Percentiles rank a stretch among this genome's conserved stretches.
phyloP scores from a whole-genome alignment of 1,140 invertebrate genomes.

The Lucilia sericata region DNA sequence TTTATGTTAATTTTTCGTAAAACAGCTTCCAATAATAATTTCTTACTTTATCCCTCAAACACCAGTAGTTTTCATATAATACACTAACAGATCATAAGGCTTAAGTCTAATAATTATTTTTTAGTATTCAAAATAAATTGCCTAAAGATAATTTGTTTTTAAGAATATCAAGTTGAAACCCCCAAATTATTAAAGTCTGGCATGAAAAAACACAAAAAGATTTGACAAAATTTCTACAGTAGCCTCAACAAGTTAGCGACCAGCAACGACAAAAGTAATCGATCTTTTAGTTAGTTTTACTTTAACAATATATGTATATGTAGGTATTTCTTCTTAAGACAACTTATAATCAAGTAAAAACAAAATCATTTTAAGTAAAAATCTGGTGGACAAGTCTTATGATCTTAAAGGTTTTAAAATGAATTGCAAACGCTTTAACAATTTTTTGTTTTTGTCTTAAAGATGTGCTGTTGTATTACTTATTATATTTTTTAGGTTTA shows the following conservation, averaged over 20 bases:
- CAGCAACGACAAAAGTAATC: slow-evolving; percentile 63
- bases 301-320: no score
- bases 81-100: slow-evolving; percentile 39
- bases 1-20: no score
- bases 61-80: slow-evolving; percentile 20
- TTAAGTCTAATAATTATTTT: slow-evolving; percentile 28
- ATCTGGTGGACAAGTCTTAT: slow-evolving; percentile 9
- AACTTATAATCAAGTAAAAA: slow-evolving; percentile 45
- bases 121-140: slow-evolving; percentile 18
- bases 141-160: slow-evolving; percentile 10
- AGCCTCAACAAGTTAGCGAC: slow-evolving; percentile 67
- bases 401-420: neutral
- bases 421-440: slow-evolving; percentile 68
- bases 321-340: neutral
- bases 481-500: neutral
- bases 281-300: slow-evolving; percentile 25
- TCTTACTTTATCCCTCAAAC: neutral
- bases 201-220: neutral
- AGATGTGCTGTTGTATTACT: neutral
- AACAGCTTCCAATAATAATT: neutral
- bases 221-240: slow-evolving; percentile 54
- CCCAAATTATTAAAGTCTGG: neutral
- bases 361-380: neutral
- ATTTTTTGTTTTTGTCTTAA: slow-evolving; percentile 45
- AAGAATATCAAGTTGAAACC: neutral